A percentile compares a stretch with the other conserved stretches of the same genome.
These are phyloP conservation scores for Coturnix japonica DNA, from an alignment of 2,113 vertebrate species.

Conservation along the genomic window DNA sequence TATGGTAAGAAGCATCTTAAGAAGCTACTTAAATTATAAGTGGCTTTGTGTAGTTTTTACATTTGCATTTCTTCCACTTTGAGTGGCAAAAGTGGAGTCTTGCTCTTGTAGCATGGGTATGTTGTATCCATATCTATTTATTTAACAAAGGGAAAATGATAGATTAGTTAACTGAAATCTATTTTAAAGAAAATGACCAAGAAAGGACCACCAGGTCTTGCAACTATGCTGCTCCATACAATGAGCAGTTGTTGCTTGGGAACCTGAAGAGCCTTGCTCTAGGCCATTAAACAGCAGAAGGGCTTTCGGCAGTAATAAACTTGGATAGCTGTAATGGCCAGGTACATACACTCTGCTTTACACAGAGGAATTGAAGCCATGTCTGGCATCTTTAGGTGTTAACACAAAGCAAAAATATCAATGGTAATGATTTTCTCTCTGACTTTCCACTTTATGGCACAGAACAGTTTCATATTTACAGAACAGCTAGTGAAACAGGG, in stretches of 20 bases:
- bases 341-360: neutral
- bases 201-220: neutral
- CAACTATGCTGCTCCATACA: neutral
- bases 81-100: neutral
- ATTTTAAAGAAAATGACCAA: slow-evolving; percentile 6
- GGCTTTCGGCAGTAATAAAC: neutral
- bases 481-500: neutral
- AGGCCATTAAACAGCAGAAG: neutral
- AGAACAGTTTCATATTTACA: neutral
- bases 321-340: neutral
- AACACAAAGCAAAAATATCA: neutral
- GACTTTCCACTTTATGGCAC: neutral
- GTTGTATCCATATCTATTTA: neutral
- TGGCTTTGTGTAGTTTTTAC: slow-evolving; percentile 1
- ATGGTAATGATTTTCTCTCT: neutral
- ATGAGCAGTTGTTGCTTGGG: neutral
- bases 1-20: neutral
- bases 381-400: neutral
- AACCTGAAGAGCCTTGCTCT: neutral
- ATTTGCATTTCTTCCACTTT: neutral
- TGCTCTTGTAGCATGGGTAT: neutral
- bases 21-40: neutral
- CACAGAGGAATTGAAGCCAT: neutral
- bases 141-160: neutral
- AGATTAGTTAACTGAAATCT: neutral